These are phyloP conservation scores for Pterocles gutturalis DNA, from an alignment of 2,113 vertebrate species.

Conservation along the genomic window DNA sequence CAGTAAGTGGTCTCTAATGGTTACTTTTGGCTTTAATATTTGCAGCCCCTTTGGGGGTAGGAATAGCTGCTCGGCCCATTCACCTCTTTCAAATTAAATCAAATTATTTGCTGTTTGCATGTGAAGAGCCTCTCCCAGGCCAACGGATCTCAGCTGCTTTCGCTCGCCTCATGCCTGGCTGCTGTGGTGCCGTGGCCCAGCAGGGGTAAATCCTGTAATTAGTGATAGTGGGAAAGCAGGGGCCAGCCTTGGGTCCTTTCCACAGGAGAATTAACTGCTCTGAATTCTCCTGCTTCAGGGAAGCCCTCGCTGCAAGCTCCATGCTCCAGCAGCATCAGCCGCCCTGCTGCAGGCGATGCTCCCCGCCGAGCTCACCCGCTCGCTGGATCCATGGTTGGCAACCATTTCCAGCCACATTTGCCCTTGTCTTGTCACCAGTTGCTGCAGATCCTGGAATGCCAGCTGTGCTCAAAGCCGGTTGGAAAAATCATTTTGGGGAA, in stretches of 20 bases:
- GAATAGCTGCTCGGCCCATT: not conserved
- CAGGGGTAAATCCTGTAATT: not conserved
- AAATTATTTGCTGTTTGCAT: not conserved
- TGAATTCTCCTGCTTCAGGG: not conserved
- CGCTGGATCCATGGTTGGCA: fast-evolving
- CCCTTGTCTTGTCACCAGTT: not conserved
- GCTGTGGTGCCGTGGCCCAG: fast-evolving
- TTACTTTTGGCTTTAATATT: not conserved
- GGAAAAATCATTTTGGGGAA: not conserved
- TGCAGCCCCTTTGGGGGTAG: not conserved
- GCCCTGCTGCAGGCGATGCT: fast-evolving
- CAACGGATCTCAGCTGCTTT: not conserved
- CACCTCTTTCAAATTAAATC: not conserved
- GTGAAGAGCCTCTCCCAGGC: not conserved
- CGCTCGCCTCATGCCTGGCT: fast-evolving
- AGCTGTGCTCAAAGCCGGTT: not conserved
- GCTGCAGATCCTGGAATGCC: not conserved
- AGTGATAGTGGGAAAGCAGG: not conserved
- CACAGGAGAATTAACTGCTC: fast-evolving
- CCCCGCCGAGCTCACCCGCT: fast-evolving
- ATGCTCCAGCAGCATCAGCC: not conserved
- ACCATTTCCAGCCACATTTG: not conserved
- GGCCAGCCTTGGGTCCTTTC: not conserved
- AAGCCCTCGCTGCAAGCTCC: not conserved
- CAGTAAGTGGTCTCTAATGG: not conserved